Percentiles rank a stretch among this genome's conserved stretches.
phyloP scores from a whole-genome alignment of 2,888 invertebrate genomes.

The Habroteleia sp. region DNA sequence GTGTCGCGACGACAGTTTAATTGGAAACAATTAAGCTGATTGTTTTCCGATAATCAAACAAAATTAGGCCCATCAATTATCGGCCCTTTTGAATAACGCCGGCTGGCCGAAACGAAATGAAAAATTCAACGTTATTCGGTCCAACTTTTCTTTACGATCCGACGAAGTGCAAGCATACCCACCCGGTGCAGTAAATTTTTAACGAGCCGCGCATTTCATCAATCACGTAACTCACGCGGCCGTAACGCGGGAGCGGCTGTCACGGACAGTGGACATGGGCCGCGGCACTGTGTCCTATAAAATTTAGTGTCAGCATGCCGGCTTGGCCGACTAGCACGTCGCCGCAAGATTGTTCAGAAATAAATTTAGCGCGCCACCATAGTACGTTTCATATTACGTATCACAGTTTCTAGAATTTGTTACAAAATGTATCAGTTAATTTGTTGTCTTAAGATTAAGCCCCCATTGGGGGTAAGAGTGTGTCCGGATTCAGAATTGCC shows the following conservation, averaged over 20 bases:
- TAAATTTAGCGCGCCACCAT: conserved; percentile 52
- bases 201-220: conserved; percentile 62
- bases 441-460: conserved; percentile 15
- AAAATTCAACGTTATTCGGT: conserved; percentile 18
- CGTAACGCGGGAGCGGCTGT: conserved; percentile 51
- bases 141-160: conserved; percentile 37
- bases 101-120: conserved; percentile 29
- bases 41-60: conserved; percentile 43
- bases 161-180: conserved; percentile 27
- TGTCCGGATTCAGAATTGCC: too few species aligned
- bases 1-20: conserved; percentile 19
- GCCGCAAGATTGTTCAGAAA: conserved; percentile 61
- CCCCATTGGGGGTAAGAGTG: too few species aligned
- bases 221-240: conserved; percentile 58
- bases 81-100: conserved; percentile 20
- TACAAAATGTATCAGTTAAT: conserved; percentile 36
- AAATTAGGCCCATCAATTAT: conserved; percentile 37
- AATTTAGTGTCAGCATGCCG: conserved; percentile 56
- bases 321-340: conserved; percentile 27
- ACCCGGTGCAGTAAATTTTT: conserved; percentile 53
- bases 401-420: conserved; percentile 29
- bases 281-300: conserved; percentile 52
- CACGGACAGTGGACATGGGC: conserved; percentile 60
- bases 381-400: conserved; percentile 32
- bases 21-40: conserved; percentile 35